A percentile compares a stretch with the other conserved stretches of the same genome.
Evolutionary conservation across 2,797 vertebrate genomes (phyloP).

Genomic region (Dryobates pubescens): DNA sequence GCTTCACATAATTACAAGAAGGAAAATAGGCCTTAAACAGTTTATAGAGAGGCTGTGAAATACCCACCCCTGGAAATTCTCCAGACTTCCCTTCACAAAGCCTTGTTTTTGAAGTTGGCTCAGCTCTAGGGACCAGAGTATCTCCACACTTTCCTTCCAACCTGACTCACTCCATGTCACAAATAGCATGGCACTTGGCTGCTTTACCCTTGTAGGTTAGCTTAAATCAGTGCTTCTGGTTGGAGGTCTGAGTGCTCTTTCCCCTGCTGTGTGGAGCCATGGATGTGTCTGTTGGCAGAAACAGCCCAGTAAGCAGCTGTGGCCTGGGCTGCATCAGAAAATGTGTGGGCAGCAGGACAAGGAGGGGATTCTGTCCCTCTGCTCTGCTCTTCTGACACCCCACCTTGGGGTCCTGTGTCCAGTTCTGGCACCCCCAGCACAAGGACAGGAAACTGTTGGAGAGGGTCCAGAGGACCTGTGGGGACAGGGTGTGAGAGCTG

Average conservation of each 20-base stretch:
- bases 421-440: no score
- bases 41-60: background rate
- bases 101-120: background rate
- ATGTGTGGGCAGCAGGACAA: no score
- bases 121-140: background rate
- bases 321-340: no score
- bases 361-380: no score
- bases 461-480: no score
- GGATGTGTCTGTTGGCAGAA: background rate
- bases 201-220: background rate
- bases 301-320: no score
- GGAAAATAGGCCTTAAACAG: background rate
- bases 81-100: background rate
- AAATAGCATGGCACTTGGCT: background rate
- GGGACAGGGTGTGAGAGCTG: no score
- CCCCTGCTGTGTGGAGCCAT: fast-evolving
- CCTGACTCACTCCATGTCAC: background rate
- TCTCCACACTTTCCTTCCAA: background rate
- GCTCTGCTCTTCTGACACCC: no score
- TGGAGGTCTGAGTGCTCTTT: background rate
- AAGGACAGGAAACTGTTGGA: no score
- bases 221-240: background rate
- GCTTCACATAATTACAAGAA: background rate
- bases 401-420: no score
- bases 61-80: background rate